Evolutionary conservation across 2,113 vertebrate species (phyloP).

Genomic region (Pseudorhombus dupliciocellatus): DNA sequence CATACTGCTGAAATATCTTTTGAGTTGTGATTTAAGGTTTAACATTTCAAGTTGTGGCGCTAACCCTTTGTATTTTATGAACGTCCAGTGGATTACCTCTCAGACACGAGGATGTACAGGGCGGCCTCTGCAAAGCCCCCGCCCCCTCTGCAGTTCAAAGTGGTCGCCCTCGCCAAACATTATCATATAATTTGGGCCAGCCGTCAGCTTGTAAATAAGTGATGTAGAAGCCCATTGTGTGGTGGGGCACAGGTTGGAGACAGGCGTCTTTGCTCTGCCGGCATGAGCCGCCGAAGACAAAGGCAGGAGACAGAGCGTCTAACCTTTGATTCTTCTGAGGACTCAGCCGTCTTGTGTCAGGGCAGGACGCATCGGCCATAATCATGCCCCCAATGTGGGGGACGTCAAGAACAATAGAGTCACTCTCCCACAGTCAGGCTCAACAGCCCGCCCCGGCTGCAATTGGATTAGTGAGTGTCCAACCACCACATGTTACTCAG

Average conservation of each 20-base stretch:
- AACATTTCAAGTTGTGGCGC: background rate
- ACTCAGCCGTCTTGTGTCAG: slow-evolving; percentile 69
- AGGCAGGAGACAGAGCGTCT: slow-evolving; percentile 83
- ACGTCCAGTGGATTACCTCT: background rate
- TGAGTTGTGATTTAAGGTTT: background rate
- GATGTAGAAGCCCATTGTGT: slow-evolving; percentile 81
- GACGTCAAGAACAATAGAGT: slow-evolving; percentile 74
- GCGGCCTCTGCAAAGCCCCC: slow-evolving; percentile 13
- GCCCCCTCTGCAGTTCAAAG: slow-evolving; percentile 70
- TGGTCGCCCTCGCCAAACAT: slow-evolving; percentile 66
- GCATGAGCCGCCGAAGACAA: slow-evolving; percentile 78
- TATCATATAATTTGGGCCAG: slow-evolving; percentile 78
- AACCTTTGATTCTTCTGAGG: slow-evolving; percentile 83
- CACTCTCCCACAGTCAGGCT: slow-evolving; percentile 66
- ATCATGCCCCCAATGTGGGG: slow-evolving; percentile 71
- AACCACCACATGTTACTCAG: slow-evolving; percentile 72
- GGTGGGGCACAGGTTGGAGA: slow-evolving; percentile 80
- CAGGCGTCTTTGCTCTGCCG: slow-evolving; percentile 79
- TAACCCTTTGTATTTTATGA: slow-evolving; percentile 5
- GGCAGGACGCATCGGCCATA: slow-evolving; percentile 71
- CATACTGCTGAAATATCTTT: background rate
- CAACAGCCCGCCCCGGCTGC: slow-evolving; percentile 61
- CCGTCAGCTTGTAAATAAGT: slow-evolving; percentile 82
- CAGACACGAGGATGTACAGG: slow-evolving; percentile 40
- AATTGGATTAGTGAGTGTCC: slow-evolving; percentile 77